phyloP scores from a whole-genome alignment of 2,888 invertebrate species.

The Agrochola circellaris region DNA sequence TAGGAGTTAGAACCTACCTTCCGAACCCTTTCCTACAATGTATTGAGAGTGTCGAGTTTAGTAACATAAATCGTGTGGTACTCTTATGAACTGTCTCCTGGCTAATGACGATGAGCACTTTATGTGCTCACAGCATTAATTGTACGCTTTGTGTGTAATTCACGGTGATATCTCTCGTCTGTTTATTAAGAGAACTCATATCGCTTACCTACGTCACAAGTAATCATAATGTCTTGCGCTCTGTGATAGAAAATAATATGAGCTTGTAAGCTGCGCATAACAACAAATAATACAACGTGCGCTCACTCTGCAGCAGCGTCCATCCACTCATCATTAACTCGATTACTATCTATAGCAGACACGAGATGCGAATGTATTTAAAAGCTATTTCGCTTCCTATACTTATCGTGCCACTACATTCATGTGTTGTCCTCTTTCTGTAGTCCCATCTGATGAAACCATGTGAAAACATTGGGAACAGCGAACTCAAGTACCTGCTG shows the following conservation, averaged over 20 bases:
- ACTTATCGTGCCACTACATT: background rate
- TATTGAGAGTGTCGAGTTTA: slow-evolving; percentile 1
- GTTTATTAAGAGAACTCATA: slow-evolving; percentile 9
- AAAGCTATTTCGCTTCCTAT: background rate
- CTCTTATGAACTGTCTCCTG: no score
- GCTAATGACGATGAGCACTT: slow-evolving; percentile 18
- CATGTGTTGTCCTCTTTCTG: background rate
- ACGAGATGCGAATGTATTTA: background rate
- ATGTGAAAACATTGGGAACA: background rate
- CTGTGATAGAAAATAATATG: background rate
- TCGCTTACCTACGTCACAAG: slow-evolving; percentile 6
- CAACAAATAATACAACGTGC: background rate
- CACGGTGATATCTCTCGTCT: slow-evolving; percentile 4
- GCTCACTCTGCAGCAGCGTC: background rate
- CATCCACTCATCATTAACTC: background rate
- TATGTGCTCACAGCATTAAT: slow-evolving; percentile 27
- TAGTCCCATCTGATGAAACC: no score
- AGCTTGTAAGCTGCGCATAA: background rate
- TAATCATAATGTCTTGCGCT: background rate
- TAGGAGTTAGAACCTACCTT: no score
- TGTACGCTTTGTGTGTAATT: slow-evolving; percentile 15
- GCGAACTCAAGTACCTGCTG: background rate
- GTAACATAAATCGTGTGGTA: slow-evolving; percentile 4
- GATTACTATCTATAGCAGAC: background rate
- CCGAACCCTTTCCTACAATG: background rate